Percentiles rank a stretch among this genome's conserved stretches.
Conservation (phyloP, 2,888 invertebrate genomes). For the Elegia similella region DNA sequence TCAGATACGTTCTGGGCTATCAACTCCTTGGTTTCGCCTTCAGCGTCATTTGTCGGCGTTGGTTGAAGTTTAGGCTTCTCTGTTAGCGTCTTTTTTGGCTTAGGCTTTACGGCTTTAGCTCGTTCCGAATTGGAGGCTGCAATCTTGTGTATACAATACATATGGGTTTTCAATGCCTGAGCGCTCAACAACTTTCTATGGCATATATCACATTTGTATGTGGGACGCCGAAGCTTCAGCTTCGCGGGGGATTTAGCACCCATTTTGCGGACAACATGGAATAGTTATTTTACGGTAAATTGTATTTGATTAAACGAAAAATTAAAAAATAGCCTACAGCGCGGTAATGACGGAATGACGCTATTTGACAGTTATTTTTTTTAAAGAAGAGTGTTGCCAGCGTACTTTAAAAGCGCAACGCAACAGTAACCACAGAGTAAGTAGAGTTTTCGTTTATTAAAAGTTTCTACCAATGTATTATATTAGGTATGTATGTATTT, state of each 20-base stretch:
- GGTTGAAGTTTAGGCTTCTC: neutral
- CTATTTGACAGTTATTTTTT: constrained; percentile 31
- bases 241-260: constrained; percentile 48
- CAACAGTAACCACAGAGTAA: too few relatives aligned
- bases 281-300: neutral
- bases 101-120: neutral
- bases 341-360: constrained; percentile 25
- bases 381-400: neutral
- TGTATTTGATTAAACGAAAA: neutral
- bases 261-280: constrained; percentile 40
- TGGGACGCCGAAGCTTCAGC: constrained; percentile 39
- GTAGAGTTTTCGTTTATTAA: too few relatives aligned
- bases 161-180: constrained; percentile 46
- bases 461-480: too few relatives aligned
- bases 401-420: neutral
- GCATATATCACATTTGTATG: constrained; percentile 51
- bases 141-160: constrained; percentile 36
- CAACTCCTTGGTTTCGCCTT: constrained; percentile 17
- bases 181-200: constrained; percentile 42
- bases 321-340: constrained; percentile 5
- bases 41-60: constrained; percentile 12
- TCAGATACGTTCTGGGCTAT: neutral
- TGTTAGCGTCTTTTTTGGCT: constrained; percentile 17
- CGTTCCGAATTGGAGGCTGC: constrained; percentile 20
- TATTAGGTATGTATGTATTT: too few relatives aligned